These are phyloP conservation scores for Sebastiscus albofasciatus DNA, from an alignment of 2,797 vertebrate genomes.

Conservation along the genomic window DNA sequence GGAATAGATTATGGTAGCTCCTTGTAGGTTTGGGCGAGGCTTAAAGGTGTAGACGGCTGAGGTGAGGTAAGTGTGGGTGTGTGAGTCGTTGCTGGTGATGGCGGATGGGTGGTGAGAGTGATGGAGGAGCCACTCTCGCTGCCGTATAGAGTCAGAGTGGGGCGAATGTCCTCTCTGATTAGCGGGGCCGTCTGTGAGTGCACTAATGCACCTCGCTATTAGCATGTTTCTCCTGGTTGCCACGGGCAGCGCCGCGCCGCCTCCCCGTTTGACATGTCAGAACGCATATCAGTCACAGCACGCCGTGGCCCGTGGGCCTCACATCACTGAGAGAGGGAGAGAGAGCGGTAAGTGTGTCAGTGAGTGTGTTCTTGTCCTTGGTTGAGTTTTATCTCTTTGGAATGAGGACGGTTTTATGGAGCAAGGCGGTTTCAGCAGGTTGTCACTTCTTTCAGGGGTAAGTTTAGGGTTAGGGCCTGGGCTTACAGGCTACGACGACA, in stretches of 20 bases:
- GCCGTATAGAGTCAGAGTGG: conserved; percentile 43
- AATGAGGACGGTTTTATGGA: conserved; percentile 46
- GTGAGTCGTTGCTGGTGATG: neutral
- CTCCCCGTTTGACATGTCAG: conserved; percentile 75
- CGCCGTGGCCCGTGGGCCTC: conserved; percentile 58
- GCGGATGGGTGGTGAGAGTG: conserved; percentile 31
- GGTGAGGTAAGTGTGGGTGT: conserved; percentile 3
- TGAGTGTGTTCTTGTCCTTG: conserved; percentile 54
- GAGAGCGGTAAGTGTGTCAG: conserved; percentile 34
- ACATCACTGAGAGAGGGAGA: conserved; percentile 23
- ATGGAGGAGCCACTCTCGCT: conserved; percentile 56
- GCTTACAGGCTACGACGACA: neutral
- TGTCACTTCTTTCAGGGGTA: conserved; percentile 33
- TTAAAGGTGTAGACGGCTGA: neutral
- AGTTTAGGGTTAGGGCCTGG: conserved; percentile 10
- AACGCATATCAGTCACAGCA: conserved; percentile 77
- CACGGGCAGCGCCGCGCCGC: conserved; percentile 76
- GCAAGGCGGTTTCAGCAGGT: conserved; percentile 28
- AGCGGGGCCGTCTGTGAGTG: conserved; percentile 68
- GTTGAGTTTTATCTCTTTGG: conserved; percentile 62
- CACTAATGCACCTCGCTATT: conserved; percentile 85
- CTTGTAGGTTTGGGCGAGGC: neutral
- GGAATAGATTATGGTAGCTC: neutral
- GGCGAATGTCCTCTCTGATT: conserved; percentile 75
- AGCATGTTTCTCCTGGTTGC: conserved; percentile 83